phyloP scores from a whole-genome alignment of 2,797 vertebrate species.

The Kryptolebias ocellatus region DNA sequence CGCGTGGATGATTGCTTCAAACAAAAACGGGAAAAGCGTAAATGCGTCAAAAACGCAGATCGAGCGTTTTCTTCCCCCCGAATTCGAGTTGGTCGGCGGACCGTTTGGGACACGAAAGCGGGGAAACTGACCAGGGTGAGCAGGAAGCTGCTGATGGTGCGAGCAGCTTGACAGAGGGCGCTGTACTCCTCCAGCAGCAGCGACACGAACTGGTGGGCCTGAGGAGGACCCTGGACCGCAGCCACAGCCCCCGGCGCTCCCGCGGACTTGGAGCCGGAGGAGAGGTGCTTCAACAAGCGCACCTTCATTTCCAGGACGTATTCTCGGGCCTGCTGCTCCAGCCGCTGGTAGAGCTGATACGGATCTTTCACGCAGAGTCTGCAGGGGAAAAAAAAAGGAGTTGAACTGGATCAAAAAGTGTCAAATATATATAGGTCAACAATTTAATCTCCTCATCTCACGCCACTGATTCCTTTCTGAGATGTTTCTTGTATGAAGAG shows the following conservation, averaged over 20 bases:
- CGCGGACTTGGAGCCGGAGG: conserved; percentile 83
- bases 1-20: too few relatives aligned
- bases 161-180: conserved; percentile 95
- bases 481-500: not conserved
- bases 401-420: too few relatives aligned
- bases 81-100: not conserved
- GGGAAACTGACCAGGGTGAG: conserved; percentile 89
- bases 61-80: too few relatives aligned
- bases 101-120: not conserved
- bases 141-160: conserved; percentile 96
- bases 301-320: conserved; percentile 98
- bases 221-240: conserved; percentile 87
- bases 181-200: conserved; percentile 95
- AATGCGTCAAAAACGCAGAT: too few relatives aligned
- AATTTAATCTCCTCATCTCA: not conserved
- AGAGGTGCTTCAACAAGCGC: conserved; percentile 92
- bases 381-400: conserved; percentile 2
- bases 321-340: conserved; percentile 96
- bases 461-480: not conserved
- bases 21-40: too few relatives aligned
- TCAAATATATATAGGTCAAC: too few relatives aligned
- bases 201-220: conserved; percentile 95
- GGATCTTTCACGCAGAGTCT: conserved; percentile 98
- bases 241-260: conserved; percentile 70
- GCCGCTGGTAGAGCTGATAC: conserved; percentile 97